Conservation (phyloP, 2,888 invertebrate species). For the Cephus pygmeus region DNA sequence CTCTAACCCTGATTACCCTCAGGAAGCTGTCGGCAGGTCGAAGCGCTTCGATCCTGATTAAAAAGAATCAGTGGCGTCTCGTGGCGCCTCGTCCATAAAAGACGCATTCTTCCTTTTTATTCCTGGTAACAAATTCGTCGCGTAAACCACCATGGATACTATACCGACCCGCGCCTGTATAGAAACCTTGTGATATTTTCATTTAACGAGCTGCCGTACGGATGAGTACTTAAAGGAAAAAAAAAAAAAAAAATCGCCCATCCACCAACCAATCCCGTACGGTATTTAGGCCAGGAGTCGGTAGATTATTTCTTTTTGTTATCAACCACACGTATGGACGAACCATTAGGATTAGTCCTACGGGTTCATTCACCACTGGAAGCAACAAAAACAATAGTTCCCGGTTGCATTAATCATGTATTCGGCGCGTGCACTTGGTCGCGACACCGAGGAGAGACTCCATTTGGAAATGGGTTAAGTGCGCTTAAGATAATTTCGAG, state of each 20-base stretch:
- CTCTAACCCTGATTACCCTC: conserved; percentile 61
- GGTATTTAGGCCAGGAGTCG: conserved; percentile 1
- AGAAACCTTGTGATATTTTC: neutral
- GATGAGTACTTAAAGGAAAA: neutral
- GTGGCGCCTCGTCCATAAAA: neutral
- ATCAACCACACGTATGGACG: conserved; percentile 21
- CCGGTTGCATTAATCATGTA: conserved; percentile 27
- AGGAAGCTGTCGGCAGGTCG: conserved; percentile 23
- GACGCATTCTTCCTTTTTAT: neutral
- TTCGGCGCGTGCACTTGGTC: conserved; percentile 26
- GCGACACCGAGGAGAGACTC: conserved; percentile 43
- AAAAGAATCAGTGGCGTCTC: conserved; percentile 29
- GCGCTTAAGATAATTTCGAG: conserved; percentile 50
- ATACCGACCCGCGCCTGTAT: neutral
- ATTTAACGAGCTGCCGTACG: conserved; percentile 1
- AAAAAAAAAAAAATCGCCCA: neutral
- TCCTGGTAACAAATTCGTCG: neutral
- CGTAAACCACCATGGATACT: neutral
- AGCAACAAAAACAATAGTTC: conserved; percentile 49
- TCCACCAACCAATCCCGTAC: neutral
- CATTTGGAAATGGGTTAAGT: conserved; percentile 55
- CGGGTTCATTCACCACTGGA: conserved; percentile 45
- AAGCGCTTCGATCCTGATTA: conserved; percentile 52
- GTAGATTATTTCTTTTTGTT: conserved; percentile 35
- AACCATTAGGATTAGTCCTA: conserved; percentile 45